Evolutionary conservation across 2,888 invertebrate species (phyloP), one percentile per base, ranked within the genome.

Genomic region (Napeogenes inachia): DNA sequence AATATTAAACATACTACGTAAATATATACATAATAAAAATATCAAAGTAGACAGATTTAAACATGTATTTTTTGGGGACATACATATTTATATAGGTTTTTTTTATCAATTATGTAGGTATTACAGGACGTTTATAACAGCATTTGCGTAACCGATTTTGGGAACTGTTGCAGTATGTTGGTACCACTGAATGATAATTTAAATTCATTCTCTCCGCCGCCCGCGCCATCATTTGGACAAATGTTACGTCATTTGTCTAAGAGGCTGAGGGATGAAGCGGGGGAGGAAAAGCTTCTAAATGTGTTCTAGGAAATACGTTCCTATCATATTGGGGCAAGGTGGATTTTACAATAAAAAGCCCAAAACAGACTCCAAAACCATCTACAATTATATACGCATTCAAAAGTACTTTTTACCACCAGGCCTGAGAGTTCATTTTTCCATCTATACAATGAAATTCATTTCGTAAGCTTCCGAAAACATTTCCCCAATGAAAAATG

Each of bases 151-250:
- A 72, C 77, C 78, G 79, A 82, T 85, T 87, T 89, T 81, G 82
- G 84, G 79, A 77, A 80, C 80, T 83, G 77, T 80, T 81, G 81
- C 79, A 85, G 80, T 85, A 81, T 84, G 88, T 85, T 86, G 83
- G 85, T 87, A 90, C 82, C 87, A 89, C 89, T 89, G 91, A 89
- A 91, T 91, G 91, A 91, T 91, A 91, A 91, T 91, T 91, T 91
- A 91, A 91, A 91, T 91, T 91, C 91, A 91, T 91, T 91, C 90
- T 91, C 91, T 91, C 83, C 85, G 84, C 85, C 90, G 89, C 90
- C 90, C 89, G 89, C 90, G 90, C 91, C 91, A 91, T 91, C 91
- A 91, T 91, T 91, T 89, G 91, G 91, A 91, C 91, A 91, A 91
- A 91, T 91, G 91, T 84, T 85, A 83, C 83, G 82, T 88, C 90